A percentile compares a stretch with the other conserved stretches of the same genome.
Conservation (phyloP, 64 coral and sea anemone species). For the Stichodactyla helianthus region DNA sequence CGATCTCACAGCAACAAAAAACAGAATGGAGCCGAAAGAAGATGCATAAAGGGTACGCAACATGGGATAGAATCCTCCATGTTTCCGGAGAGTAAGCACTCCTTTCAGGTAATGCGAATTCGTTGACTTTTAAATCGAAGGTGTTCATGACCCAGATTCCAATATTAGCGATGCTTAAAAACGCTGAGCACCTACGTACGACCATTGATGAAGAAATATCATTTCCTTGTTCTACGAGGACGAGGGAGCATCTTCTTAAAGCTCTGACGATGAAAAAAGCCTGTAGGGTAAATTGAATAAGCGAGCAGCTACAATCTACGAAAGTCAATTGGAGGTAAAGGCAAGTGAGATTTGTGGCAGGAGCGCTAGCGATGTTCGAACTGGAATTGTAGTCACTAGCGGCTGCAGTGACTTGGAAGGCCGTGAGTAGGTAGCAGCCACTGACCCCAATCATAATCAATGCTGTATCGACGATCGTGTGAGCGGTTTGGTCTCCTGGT, state of each 20-base stretch:
- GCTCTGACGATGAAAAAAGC: conserved; percentile 20
- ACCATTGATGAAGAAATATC: not conserved
- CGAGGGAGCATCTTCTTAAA: not conserved
- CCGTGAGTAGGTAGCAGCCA: not conserved
- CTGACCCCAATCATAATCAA: conserved; percentile 24
- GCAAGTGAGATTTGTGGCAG: not conserved
- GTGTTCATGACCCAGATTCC: conserved; percentile 18
- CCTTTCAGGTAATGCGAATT: not conserved
- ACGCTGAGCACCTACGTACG: not conserved
- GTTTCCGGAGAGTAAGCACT: not conserved
- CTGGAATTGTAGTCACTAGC: not conserved
- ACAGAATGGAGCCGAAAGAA: conserved; percentile 27
- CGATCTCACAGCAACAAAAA: conserved; percentile 28
- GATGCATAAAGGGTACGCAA: conserved; percentile 22
- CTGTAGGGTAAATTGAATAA: conserved; percentile 10
- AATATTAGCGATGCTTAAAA: conserved; percentile 15
- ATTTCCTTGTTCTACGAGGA: not conserved
- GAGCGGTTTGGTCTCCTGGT: not conserved
- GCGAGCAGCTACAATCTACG: not conserved
- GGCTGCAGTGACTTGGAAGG: not conserved
- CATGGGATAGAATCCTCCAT: not conserved
- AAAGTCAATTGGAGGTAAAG: not conserved
- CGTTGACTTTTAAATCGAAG: not conserved
- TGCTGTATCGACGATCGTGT: conserved; percentile 16
- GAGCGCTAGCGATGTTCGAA: not conserved